Percentiles rank a stretch among this genome's conserved stretches.
phyloP scores from a whole-genome alignment of 2,888 invertebrate species.

The Halocaridina rubra region DNA sequence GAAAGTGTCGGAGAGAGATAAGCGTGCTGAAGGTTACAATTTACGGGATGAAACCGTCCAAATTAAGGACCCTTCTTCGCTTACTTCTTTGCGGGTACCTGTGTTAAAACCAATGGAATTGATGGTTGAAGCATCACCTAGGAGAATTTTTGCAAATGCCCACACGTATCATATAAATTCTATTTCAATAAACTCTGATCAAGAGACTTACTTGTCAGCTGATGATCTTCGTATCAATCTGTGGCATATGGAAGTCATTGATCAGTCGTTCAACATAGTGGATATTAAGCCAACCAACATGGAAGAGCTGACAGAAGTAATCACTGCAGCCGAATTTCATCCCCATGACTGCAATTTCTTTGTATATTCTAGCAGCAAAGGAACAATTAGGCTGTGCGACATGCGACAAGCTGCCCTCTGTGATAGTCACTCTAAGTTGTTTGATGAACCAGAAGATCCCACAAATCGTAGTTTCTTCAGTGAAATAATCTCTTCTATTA shows the following conservation, averaged over 20 bases:
- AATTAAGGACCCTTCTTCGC: constrained; percentile 83
- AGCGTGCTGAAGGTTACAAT: constrained; percentile 94
- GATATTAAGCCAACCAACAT: constrained; percentile 99
- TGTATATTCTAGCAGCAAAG: constrained; percentile 99
- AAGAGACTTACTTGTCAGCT: constrained; percentile 98
- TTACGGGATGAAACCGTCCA: constrained; percentile 93
- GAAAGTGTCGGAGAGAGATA: constrained; percentile 96
- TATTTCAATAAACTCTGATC: constrained; percentile 98
- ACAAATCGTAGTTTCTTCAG: constrained; percentile 98
- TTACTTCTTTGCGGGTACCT: constrained; percentile 91
- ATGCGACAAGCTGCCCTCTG: constrained; percentile 98
- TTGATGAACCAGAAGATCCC: constrained; percentile 99
- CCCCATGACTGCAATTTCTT: constrained; percentile 98
- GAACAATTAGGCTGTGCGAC: constrained; percentile 98
- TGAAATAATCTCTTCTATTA: constrained; percentile 99
- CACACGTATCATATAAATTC: constrained; percentile 99
- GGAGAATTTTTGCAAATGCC: constrained; percentile 99
- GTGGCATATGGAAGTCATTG: constrained; percentile 99
- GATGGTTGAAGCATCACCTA: constrained; percentile 97
- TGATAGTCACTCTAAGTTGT: constrained; percentile 97
- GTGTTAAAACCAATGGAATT: constrained; percentile 95
- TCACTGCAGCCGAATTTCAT: constrained; percentile 99
- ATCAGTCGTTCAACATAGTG: constrained; percentile 83
- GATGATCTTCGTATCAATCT: constrained; percentile 99
- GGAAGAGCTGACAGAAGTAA: constrained; percentile 99